These are phyloP conservation scores for Patagioenas fasciata DNA, from an alignment of 2,113 vertebrate species.

Conservation along the genomic window DNA sequence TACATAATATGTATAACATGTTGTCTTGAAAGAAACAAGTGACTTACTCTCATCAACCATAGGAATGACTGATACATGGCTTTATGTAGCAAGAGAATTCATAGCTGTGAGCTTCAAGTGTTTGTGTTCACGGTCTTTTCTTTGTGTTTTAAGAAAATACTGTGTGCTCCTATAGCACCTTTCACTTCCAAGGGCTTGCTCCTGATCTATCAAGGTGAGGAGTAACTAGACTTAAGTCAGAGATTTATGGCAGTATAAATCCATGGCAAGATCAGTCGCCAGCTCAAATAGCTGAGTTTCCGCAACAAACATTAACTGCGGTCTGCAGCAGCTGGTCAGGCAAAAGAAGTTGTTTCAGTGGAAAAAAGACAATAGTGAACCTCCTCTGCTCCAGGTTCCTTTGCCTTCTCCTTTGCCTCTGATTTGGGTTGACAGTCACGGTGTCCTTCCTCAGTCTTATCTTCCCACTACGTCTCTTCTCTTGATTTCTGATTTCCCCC, in stretches of 20 bases:
- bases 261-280: background rate
- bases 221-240: background rate
- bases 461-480: background rate
- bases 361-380: background rate
- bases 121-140: background rate
- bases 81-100: background rate
- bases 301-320: background rate
- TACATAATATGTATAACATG: background rate
- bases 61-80: background rate
- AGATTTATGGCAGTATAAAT: background rate
- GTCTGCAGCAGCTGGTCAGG: background rate
- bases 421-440: background rate
- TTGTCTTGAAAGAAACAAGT: background rate
- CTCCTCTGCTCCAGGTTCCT: background rate
- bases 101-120: background rate
- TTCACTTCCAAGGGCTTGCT: background rate
- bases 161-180: background rate
- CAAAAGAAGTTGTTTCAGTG: background rate
- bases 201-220: background rate
- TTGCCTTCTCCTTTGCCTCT: background rate
- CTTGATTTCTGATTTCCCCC: background rate
- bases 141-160: slow-evolving; percentile 4
- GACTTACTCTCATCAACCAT: background rate
- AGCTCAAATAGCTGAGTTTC: background rate
- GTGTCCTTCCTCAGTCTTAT: background rate